These are phyloP conservation scores for Philopedon plagiatum DNA, from an alignment of 2,888 invertebrate genomes.

Conservation along the genomic window DNA sequence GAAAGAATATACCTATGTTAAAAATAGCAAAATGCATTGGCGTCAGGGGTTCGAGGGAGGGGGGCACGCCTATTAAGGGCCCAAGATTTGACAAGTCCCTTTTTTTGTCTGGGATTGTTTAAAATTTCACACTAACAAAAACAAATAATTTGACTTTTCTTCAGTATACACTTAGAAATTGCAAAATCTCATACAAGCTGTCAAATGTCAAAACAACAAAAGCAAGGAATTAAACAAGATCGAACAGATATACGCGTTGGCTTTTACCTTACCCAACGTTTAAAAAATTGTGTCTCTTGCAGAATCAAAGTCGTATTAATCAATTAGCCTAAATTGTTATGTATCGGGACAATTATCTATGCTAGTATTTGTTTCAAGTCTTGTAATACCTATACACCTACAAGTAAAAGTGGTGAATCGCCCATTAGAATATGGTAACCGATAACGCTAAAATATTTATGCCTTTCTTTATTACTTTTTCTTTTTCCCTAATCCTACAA, in stretches of 20 bases:
- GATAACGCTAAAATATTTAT: background rate
- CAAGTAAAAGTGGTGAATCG: background rate
- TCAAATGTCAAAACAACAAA: background rate
- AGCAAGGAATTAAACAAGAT: constrained; percentile 2
- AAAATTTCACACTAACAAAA: no score
- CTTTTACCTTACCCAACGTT: constrained; percentile 18
- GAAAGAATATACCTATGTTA: no score
- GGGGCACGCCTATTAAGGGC: no score
- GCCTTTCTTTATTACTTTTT: no score
- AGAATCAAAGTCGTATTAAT: constrained; percentile 19
- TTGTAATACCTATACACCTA: constrained; percentile 21
- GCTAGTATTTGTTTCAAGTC: constrained; percentile 14
- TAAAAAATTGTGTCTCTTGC: constrained; percentile 24
- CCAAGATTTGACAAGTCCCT: no score
- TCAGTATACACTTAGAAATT: background rate
- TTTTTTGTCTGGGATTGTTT: no score
- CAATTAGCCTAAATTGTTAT: constrained; percentile 19
- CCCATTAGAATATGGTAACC: background rate
- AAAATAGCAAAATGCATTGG: no score
- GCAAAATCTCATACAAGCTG: background rate
- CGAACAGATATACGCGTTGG: background rate
- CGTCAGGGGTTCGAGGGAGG: no score
- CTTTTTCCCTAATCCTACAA: no score
- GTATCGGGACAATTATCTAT: constrained; percentile 18
- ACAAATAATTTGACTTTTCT: no score